Conservation (phyloP, 2,113 vertebrate genomes). For the Ivindomyrus marchei region DNA sequence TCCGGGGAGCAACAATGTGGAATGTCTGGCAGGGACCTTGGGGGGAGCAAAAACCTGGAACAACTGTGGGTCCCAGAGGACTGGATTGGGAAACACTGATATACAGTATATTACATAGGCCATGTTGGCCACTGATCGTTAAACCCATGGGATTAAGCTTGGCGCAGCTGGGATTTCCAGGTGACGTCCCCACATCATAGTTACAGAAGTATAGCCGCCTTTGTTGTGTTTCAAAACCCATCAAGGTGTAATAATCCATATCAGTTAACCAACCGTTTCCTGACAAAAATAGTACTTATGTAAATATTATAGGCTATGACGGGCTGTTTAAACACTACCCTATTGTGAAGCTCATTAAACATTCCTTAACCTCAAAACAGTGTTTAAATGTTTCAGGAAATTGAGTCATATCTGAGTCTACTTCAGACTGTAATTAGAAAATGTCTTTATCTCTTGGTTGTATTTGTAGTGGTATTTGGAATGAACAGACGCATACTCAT, state of each 20-base stretch:
- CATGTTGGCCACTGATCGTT: not conserved
- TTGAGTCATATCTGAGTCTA: not conserved
- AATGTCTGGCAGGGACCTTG: not conserved
- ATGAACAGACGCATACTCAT: not conserved
- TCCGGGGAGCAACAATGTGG: not conserved
- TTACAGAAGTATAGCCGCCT: not conserved
- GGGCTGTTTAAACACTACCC: not conserved
- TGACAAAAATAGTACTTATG: not conserved
- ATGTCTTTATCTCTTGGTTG: not conserved
- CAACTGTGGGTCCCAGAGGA: not conserved
- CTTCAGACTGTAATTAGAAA: not conserved
- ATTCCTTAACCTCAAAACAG: not conserved
- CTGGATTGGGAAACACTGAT: not conserved
- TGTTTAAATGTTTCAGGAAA: not conserved
- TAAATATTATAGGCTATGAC: not conserved
- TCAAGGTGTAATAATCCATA: not conserved
- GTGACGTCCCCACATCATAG: not conserved
- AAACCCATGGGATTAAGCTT: not conserved
- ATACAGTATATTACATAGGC: not conserved
- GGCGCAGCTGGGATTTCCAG: not conserved
- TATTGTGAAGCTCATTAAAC: not conserved
- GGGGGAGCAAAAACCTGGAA: not conserved
- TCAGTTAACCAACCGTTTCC: not conserved
- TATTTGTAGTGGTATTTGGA: not conserved
- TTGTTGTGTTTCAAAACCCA: not conserved